Evolutionary conservation across 2,797 vertebrate species (phyloP).

Genomic region (Luscinia megarhynchos): DNA sequence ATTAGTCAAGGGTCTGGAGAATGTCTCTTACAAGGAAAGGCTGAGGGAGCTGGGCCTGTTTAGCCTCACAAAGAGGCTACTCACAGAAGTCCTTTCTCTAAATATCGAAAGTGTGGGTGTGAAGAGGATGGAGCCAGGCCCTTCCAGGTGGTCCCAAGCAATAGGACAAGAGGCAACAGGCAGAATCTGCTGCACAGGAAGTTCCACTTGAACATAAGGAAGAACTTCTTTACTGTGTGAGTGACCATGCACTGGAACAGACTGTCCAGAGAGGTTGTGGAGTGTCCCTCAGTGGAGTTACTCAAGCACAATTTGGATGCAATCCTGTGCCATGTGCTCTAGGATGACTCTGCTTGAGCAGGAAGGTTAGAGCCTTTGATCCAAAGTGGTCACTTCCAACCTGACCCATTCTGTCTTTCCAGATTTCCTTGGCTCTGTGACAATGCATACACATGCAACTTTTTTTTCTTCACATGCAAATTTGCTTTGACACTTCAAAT

Average conservation of each 20-base stretch:
- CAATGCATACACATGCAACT: too few relatives aligned
- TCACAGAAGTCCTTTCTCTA: background rate
- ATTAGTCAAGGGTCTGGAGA: background rate
- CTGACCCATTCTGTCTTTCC: background rate
- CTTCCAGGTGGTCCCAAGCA: rapidly evolving
- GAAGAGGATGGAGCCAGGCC: background rate
- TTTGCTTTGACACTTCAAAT: background rate
- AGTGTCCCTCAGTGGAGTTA: background rate
- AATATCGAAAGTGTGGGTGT: rapidly evolving
- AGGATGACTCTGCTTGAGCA: background rate
- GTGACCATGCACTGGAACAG: background rate
- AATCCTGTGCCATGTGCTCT: background rate
- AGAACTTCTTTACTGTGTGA: background rate
- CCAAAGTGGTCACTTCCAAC: background rate
- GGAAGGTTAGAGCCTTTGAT: background rate
- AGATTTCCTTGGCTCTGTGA: background rate
- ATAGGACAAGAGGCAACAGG: background rate
- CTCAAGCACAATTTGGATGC: background rate
- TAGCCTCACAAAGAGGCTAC: rapidly evolving
- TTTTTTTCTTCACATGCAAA: background rate
- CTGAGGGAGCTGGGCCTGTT: background rate
- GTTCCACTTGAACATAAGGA: background rate
- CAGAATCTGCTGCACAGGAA: background rate
- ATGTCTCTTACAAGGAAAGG: background rate
- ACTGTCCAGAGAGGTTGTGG: background rate